A percentile compares a stretch with the other conserved stretches of the same genome.
Conservation (phyloP, 2,113 vertebrate species). For the Phalacrocorax aristotelis region DNA sequence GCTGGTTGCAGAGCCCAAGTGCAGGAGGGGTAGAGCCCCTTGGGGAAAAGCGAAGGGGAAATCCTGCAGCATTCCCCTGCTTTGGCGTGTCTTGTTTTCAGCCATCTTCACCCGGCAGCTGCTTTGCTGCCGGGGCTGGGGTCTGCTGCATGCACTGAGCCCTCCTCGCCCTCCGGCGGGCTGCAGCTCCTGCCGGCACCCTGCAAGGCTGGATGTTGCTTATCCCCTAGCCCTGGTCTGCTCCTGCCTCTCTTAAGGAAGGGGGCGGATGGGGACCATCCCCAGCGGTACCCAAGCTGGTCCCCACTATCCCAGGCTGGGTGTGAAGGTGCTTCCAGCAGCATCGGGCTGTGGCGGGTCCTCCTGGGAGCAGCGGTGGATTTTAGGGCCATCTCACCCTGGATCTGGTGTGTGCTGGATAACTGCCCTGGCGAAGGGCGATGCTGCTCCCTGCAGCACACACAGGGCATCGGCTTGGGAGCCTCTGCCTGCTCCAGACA, state of each 20-base stretch:
- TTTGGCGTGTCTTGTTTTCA: accelerated
- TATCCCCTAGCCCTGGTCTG: background rate
- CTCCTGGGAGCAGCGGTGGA: background rate
- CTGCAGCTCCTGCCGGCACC: background rate
- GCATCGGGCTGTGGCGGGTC: background rate
- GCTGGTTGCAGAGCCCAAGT: background rate
- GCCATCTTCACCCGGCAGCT: background rate
- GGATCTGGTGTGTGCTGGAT: background rate
- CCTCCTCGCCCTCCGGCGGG: background rate
- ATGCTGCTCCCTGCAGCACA: conserved; percentile 38
- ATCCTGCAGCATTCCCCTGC: background rate
- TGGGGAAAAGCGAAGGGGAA: background rate
- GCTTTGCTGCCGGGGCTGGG: background rate
- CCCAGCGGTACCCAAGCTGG: background rate
- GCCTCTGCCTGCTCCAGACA: background rate
- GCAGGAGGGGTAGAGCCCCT: background rate
- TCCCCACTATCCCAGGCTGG: background rate
- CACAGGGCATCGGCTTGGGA: accelerated
- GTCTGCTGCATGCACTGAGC: background rate
- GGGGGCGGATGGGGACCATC: background rate
- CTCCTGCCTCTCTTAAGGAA: background rate
- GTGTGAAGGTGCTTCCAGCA: background rate
- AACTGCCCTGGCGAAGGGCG: background rate
- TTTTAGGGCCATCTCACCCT: background rate
- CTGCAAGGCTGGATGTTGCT: background rate